These are phyloP conservation scores for Endotricha flammealis DNA, from an alignment of 2,888 invertebrate species.

Conservation along the genomic window DNA sequence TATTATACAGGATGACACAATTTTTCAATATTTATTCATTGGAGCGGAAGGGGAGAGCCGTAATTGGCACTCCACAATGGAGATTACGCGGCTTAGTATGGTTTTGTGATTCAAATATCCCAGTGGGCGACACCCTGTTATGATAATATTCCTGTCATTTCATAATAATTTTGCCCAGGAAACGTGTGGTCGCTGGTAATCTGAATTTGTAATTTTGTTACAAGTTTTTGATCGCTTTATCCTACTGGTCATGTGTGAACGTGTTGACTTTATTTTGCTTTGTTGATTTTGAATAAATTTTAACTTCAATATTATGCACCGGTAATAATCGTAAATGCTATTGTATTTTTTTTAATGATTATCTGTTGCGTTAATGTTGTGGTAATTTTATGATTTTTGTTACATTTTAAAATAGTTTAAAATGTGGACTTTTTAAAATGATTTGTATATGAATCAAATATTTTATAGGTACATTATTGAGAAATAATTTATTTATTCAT, in stretches of 20 bases:
- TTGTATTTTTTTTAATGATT: too few relatives aligned
- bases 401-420: conserved; percentile 1
- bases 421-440: conserved; percentile 4
- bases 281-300: too few relatives aligned
- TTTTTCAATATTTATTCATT: conserved; percentile 68
- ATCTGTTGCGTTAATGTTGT: conserved; percentile 1
- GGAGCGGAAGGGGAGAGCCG: conserved; percentile 73
- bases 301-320: too few relatives aligned
- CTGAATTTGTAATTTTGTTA: conserved; percentile 34
- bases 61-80: conserved; percentile 74
- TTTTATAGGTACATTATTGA: too few relatives aligned
- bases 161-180: conserved; percentile 56
- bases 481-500: too few relatives aligned
- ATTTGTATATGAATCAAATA: too few relatives aligned
- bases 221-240: not conserved
- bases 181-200: conserved; percentile 36
- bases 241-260: not conserved
- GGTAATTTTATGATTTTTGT: not conserved
- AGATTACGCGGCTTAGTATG: conserved; percentile 66
- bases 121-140: conserved; percentile 73
- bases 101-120: conserved; percentile 73
- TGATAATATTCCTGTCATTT: conserved; percentile 66
- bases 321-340: too few relatives aligned
- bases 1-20: conserved; percentile 34
- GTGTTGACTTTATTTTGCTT: not conserved